A percentile compares a stretch with the other conserved stretches of the same genome.
phyloP scores from a whole-genome alignment of 2,113 vertebrate species.

The Hippocampus zosterae region DNA sequence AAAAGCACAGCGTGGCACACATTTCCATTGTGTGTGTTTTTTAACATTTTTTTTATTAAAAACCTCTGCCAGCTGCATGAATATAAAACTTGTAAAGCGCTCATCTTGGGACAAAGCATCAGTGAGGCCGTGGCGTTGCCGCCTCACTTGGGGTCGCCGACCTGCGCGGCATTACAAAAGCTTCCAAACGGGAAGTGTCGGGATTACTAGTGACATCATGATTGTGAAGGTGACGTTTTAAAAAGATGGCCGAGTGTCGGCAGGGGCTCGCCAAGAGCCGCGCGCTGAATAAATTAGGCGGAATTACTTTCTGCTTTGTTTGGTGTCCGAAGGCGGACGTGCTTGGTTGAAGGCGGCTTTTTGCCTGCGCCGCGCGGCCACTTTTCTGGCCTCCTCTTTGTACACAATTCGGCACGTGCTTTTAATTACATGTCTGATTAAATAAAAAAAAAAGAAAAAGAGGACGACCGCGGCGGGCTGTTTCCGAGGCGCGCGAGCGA shows the following conservation, averaged over 20 bases:
- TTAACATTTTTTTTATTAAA: slow-evolving; percentile 72
- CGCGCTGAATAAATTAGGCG: slow-evolving; percentile 64
- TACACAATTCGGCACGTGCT: slow-evolving; percentile 43
- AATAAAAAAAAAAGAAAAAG: slow-evolving; percentile 25
- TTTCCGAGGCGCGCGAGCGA: too few species aligned
- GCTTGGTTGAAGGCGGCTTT: slow-evolving; percentile 13
- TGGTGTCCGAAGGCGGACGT: not conserved
- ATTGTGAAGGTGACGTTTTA: slow-evolving; percentile 13
- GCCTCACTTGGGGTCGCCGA: slow-evolving; percentile 40
- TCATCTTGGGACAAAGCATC: slow-evolving; percentile 66
- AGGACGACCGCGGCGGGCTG: slow-evolving; percentile 26
- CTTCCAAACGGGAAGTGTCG: slow-evolving; percentile 46
- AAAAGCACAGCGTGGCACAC: slow-evolving; percentile 12
- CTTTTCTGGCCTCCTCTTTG: slow-evolving; percentile 14
- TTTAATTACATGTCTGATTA: slow-evolving; percentile 69
- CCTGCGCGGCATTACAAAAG: slow-evolving; percentile 49
- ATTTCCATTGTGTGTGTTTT: not conserved
- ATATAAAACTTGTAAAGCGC: slow-evolving; percentile 77
- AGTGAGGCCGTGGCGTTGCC: slow-evolving; percentile 45
- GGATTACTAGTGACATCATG: slow-evolving; percentile 18
- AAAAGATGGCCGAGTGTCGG: slow-evolving; percentile 20
- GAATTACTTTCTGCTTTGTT: slow-evolving; percentile 2
- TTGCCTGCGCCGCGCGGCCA: slow-evolving; percentile 3
- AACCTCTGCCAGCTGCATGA: slow-evolving; percentile 67
- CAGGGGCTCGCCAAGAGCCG: slow-evolving; percentile 30